phyloP scores from a whole-genome alignment of 2,888 invertebrate species.

The Cryptophagus acutangulus region DNA sequence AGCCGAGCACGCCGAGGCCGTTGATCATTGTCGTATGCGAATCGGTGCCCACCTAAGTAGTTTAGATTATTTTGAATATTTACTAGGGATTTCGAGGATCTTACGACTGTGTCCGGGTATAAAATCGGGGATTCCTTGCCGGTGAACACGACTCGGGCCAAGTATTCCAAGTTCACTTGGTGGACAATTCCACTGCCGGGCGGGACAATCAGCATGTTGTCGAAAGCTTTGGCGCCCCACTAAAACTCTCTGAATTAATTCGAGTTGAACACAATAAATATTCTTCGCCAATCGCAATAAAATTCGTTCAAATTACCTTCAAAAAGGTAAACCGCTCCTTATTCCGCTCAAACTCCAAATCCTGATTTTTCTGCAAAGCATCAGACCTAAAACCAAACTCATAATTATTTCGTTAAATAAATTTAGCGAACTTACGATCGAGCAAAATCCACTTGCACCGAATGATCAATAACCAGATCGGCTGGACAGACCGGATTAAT shows the following conservation, averaged over 20 bases:
- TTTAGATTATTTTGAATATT: slow-evolving; percentile 5
- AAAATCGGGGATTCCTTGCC: slow-evolving; percentile 53
- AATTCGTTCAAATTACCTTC: slow-evolving; percentile 55
- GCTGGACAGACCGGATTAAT: slow-evolving; percentile 98
- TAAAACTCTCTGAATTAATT: slow-evolving; percentile 49
- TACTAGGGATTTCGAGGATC: slow-evolving; percentile 16
- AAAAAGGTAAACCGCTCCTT: slow-evolving; percentile 92
- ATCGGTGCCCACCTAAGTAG: slow-evolving; percentile 80
- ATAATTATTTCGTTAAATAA: slow-evolving; percentile 2
- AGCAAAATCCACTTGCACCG: slow-evolving; percentile 93
- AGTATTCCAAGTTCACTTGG: slow-evolving; percentile 95
- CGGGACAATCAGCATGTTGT: slow-evolving; percentile 95
- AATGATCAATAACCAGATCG: slow-evolving; percentile 97
- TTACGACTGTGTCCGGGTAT: slow-evolving; percentile 70
- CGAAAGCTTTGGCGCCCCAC: slow-evolving; percentile 96
- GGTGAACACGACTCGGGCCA: slow-evolving; percentile 86
- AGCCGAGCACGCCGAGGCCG: slow-evolving; percentile 92
- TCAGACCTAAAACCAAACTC: slow-evolving; percentile 60
- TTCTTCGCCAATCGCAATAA: not conserved
- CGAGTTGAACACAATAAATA: no score
- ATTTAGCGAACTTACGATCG: slow-evolving; percentile 53
- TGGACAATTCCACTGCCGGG: slow-evolving; percentile 98
- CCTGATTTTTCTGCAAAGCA: slow-evolving; percentile 87
- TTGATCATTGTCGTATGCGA: slow-evolving; percentile 99
- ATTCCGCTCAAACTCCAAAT: slow-evolving; percentile 92